Evolutionary conservation across 2,113 vertebrate species (phyloP), one percentile per base, ranked within the genome.

Genomic region (Hymenochirus boettgeri): DNA sequence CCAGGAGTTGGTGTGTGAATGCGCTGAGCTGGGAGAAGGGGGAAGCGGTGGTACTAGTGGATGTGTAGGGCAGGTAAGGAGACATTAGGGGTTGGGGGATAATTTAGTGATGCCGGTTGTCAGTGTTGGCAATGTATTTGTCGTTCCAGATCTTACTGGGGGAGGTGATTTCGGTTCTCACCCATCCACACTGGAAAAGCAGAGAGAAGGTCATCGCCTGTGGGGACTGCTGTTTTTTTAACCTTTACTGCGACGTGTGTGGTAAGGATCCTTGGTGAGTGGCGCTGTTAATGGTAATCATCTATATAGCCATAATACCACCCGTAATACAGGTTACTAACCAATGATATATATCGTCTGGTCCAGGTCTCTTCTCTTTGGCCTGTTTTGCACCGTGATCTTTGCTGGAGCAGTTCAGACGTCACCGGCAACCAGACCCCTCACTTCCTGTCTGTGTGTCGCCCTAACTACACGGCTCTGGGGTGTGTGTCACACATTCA

Each of bases 381-480:
- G 93, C 57, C 86, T 95, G 18, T 94, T 95, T 76, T 89, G 91
- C 63, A 93, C 93, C 5, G 88, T 85, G 71, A 95, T 96, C 77
- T 96, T 95, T 13, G 90, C 87, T 63, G 94, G 93, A 9, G 91
- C 91, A 0, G 90, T 93, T n/a, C 93, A 96, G 78, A 91, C 93
- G 92, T 96, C 66, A 95, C 91, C 0, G 93, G 93, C 31, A 93
- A 91, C 77, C 92, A 91, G 69, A 87, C 92, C 1, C 93, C 93
- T 1, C 92, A 96, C 75, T 96, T 95, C 80, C 82, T 96, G 71
- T 89, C 92, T 0, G 91, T 92, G 51, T 96, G 93, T 67, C 86
- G 88, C 33, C 93, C 93, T 23, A 96, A 96, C 86, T 94, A 93
- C 84, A 95, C 93, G 0, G 90, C 86, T 1, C 73, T 96, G 42